Evolutionary conservation across 2,888 invertebrate species (phyloP), one percentile per base, ranked within the genome.

Genomic region (Hirtodrosophila confusa): DNA sequence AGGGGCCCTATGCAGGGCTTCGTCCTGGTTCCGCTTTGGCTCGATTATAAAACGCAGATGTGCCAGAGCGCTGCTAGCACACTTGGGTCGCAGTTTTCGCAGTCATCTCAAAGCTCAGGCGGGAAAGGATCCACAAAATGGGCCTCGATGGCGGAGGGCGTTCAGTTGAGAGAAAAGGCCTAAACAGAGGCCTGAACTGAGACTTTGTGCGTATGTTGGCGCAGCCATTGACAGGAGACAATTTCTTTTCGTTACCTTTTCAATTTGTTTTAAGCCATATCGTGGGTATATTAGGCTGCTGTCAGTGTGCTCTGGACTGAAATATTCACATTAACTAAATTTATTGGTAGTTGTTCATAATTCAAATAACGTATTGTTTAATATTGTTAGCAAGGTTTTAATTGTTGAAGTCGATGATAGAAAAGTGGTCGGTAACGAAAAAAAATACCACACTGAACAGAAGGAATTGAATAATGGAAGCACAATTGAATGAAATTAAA

Each of bases 1-100:
- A 11, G 45, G 6, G 24, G 12, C 64, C 50, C 39, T 54, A 36
- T 36, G 51, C 33, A n/a, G 41, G 12, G 55, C 65, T 72, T 17
- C 51, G 43, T 36, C 51, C 35, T 39, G 73, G 55, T 61, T 58
- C 44, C 63, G 68, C 62, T 68, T 58, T 44, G 65, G 67, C 77
- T 66, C 75, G 84, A 82, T 82, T 87, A 78, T 82, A 82, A 85
- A 87, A 67, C 72, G 67, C 88, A 87, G 85, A 82, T 87, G 85
- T 70, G 83, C 73, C 78, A 65, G 41, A 63, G 47, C 50, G 47
- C 58, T 56, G 66, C 66, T 70, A 78, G 73, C 75, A 71, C 54
- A 64, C 74, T 67, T 63, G 65, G 44, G 29, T 50, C 54, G n/a
- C 65, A 50, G 35, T 27, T 9, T 47, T 35, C 47, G n/a, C 8